Evolutionary conservation across 2,797 vertebrate genomes (phyloP).

Genomic region (Lateolabrax maculatus): DNA sequence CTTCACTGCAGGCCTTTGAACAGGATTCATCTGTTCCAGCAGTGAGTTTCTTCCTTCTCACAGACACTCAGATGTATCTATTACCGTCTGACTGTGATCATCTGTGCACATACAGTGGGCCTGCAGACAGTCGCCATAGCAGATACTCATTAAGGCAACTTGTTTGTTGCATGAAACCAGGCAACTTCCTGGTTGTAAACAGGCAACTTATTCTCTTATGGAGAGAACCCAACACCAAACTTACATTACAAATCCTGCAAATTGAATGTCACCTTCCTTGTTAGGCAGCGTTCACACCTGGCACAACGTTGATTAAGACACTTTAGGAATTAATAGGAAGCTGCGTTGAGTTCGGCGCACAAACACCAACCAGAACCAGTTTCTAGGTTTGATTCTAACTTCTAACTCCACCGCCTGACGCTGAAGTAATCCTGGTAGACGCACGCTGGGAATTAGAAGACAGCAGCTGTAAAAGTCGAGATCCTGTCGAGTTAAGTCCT

Average conservation of each 20-base stretch:
- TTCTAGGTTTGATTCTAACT: too few relatives aligned
- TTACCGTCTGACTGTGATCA: too few relatives aligned
- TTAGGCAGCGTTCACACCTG: rapidly evolving
- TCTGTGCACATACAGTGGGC: too few relatives aligned
- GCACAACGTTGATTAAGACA: rapidly evolving
- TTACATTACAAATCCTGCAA: background rate
- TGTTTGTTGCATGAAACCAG: too few relatives aligned
- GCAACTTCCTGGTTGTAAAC: background rate
- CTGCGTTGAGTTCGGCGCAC: background rate
- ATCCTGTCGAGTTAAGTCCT: rapidly evolving
- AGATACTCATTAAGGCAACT: background rate
- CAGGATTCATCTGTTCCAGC: too few relatives aligned
- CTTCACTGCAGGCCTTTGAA: too few relatives aligned
- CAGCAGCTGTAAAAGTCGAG: background rate
- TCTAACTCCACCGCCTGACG: too few relatives aligned
- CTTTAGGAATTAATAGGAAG: background rate
- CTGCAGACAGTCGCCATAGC: background rate
- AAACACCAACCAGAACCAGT: rapidly evolving
- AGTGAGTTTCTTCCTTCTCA: too few relatives aligned
- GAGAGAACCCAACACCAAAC: background rate
- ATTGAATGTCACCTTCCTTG: background rate
- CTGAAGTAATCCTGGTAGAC: rapidly evolving
- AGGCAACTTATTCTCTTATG: rapidly evolving
- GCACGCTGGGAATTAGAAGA: rapidly evolving
- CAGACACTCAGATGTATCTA: too few relatives aligned